Base-by-base conservation (phyloP, 1,140 invertebrate species). In the Episyrphus balteatus region DNA sequence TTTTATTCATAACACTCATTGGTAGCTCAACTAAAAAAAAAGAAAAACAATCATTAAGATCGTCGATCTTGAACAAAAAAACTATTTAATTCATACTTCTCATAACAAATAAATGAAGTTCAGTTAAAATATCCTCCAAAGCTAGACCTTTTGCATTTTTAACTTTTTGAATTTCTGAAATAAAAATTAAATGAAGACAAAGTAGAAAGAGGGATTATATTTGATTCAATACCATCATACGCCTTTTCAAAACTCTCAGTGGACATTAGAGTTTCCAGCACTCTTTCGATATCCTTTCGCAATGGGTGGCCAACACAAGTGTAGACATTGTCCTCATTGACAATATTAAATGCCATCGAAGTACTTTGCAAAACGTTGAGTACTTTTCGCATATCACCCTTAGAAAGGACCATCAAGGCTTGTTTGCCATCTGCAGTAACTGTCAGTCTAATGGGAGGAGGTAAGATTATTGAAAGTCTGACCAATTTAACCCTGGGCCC, bases 351-450 rank as follows among this genome's bases (percentile, higher is more conserved):
- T 8, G 94, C 92, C 70, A 86, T 74, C 73, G 82, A 82, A 49
- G 93, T 89, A 70, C 91, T 93, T 75, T 99, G 88, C 21, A 99
- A 73, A 44, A 98, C 88, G 73, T 99, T 99, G 3, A 99, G 64
- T 11, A 96, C 89, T 71, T 89, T 92, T 57, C 97, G 78, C 97
- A 99, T 99, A 72, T 99, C 96, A n/a, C 97, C 97, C 50, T 83
- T 83, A 3, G 91, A 87, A 3, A 99, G 72, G 9, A 84, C 84
- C 37, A 98, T 73, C 2, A 99, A 63, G 1, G 97, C 94, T 54
- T 92, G 78, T 63, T 88, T 86, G 2, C 94, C 97, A 75, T 91
- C 87, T 47, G 91, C 83, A 1, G 83, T 83, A n/a, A 93, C 82
- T 47, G 79, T 81, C 11, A 98, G 74, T 17, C 90, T 94, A 55